A percentile compares a stretch with the other conserved stretches of the same genome.
phyloP scores from a whole-genome alignment of 2,888 invertebrate species.

The Anorthoa munda region DNA sequence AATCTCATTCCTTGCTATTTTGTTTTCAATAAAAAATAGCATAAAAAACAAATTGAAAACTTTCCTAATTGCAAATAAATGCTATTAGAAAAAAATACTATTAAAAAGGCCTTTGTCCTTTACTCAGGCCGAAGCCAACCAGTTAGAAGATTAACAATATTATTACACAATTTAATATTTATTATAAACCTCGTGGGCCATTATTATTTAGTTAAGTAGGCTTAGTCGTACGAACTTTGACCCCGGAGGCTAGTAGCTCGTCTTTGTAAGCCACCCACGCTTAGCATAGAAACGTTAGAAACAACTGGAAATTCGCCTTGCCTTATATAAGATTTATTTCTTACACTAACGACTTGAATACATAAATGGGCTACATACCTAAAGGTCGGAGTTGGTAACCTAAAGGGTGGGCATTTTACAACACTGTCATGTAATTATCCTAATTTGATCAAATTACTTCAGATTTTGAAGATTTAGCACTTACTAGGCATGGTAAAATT shows the following conservation, averaged over 20 bases:
- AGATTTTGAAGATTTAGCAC: background rate
- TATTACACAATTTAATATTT: slow-evolving; percentile 39
- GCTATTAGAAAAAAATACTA: background rate
- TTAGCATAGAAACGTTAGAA: slow-evolving; percentile 14
- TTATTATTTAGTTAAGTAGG: slow-evolving; percentile 42
- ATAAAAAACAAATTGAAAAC: background rate
- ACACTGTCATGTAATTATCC: too few relatives aligned
- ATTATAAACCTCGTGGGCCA: background rate
- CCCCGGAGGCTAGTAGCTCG: slow-evolving; percentile 39
- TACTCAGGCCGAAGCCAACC: background rate
- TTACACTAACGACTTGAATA: slow-evolving; percentile 13
- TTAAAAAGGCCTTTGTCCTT: too few relatives aligned
- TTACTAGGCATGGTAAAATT: background rate
- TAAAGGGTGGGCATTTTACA: too few relatives aligned
- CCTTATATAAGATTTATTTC: slow-evolving; percentile 23
- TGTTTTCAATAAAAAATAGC: background rate
- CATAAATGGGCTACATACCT: background rate
- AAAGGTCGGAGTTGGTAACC: background rate
- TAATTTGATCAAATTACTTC: too few relatives aligned
- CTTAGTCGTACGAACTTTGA: slow-evolving; percentile 37
- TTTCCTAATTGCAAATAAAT: background rate
- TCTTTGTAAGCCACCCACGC: slow-evolving; percentile 38
- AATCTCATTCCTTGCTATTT: background rate
- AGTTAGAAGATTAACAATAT: slow-evolving; percentile 20
- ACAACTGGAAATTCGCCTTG: slow-evolving; percentile 8